Conservation (phyloP, 2,113 vertebrate genomes). For the Trogon melanurus region DNA sequence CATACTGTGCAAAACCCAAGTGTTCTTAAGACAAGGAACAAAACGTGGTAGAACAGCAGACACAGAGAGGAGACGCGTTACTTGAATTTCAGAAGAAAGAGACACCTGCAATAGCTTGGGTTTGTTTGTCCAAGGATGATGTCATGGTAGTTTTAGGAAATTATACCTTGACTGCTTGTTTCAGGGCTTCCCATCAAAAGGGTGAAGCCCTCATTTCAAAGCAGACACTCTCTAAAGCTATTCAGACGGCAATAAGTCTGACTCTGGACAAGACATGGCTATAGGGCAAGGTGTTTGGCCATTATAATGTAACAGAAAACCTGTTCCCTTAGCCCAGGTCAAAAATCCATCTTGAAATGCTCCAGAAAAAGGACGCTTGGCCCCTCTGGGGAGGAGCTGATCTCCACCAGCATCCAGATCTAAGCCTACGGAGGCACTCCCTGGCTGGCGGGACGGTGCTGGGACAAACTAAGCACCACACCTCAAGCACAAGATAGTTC, state of each 20-base stretch:
- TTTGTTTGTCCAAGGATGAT: neutral
- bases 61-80: neutral
- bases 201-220: neutral
- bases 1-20: neutral
- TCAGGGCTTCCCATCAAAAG: neutral
- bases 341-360: neutral
- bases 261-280: neutral
- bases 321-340: neutral
- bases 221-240: neutral
- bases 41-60: rapidly evolving
- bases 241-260: neutral
- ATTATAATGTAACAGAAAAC: neutral
- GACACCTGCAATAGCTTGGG: neutral
- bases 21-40: neutral
- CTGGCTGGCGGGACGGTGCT: neutral
- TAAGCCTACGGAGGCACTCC: neutral
- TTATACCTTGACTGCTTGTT: neutral
- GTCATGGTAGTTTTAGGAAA: neutral
- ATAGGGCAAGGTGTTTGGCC: neutral
- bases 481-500: neutral
- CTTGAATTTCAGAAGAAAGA: slow-evolving; percentile 27
- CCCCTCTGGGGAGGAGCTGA: neutral
- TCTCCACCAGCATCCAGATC: neutral
- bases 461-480: neutral
- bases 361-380: neutral